Evolutionary conservation across 2,797 vertebrate species (phyloP).

Genomic region (Semaprochilodus insignis): DNA sequence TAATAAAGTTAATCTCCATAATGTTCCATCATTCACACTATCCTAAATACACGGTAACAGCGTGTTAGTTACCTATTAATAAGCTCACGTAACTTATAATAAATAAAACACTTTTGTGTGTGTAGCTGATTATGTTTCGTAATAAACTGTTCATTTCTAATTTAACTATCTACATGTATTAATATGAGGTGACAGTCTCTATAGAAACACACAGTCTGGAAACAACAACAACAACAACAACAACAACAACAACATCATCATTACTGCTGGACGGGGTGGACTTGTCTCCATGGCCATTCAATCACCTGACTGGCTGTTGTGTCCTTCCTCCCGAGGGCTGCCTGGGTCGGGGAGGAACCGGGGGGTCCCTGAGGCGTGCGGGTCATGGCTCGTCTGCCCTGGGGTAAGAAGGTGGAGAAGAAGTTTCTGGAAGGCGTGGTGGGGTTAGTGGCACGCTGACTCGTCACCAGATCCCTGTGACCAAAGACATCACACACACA

Average conservation of each 20-base stretch:
- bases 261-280: no score
- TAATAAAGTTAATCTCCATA: no score
- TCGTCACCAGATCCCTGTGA: slow-evolving; percentile 88
- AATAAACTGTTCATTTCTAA: no score
- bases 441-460: slow-evolving; percentile 81
- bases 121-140: no score
- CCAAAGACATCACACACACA: slow-evolving; percentile 31
- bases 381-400: slow-evolving; percentile 83
- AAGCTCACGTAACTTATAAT: no score
- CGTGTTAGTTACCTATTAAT: no score
- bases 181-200: no score
- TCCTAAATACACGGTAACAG: no score
- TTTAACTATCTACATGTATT: no score
- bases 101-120: no score
- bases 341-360: slow-evolving; percentile 81
- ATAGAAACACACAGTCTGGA: neutral
- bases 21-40: no score
- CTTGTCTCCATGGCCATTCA: slow-evolving; percentile 17
- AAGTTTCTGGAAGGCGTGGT: slow-evolving; percentile 86
- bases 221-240: neutral
- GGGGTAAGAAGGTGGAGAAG: slow-evolving; percentile 92
- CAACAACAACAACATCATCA: neutral
- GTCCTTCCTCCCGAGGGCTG: slow-evolving; percentile 83
- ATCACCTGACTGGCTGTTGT: slow-evolving; percentile 80
- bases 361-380: slow-evolving; percentile 71